Base-by-base conservation (phyloP, 2,888 invertebrate species). In the Cephus nigrinus region DNA sequence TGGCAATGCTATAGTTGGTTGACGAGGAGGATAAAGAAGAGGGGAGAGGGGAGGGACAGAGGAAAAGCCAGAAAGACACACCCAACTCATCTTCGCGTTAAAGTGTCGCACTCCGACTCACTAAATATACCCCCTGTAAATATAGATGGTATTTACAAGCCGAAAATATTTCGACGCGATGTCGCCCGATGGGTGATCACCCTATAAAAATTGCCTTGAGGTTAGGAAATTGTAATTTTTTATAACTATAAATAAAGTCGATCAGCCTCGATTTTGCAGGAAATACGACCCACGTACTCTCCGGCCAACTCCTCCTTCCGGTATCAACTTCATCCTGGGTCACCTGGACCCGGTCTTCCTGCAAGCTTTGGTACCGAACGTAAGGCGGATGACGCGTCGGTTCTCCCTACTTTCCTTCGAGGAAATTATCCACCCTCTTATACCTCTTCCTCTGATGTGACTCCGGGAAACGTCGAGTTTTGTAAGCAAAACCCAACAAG, bases 91-190 rank as follows among this genome's bases (percentile, higher is more conserved):
- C 89, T 86, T 83, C 82, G 77, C 71, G 79, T 83, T 84, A 86
- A 74, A 87, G 87, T 89, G 89, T 89, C 87, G 86, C 87, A 86
- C 85, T 85, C 83, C 84, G 84, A 84, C 84, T 82, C 81, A 88
- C 90, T 89, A 89, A 89, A 90, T 90, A 89, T 90, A 88, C 84
- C 86, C 74, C 84, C 88, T 86, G 55, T 89, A 90, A 91, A 90
- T 91, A 90, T 90, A 91, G 90, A 88, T 85, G 86, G 84, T 90
- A 90, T 90, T 89, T 89, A 90, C 90, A 89, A 87, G 87, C 86
- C 86, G 86, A 86, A 88, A 88, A 89, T 86, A 88, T 88, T 82
- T 82, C 82, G 80, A 76, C 82, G 80, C 76, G 80, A 81, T 79
- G 81, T 83, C 74, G 68, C 3, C 35, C 32, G 34, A 68, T 32